Evolutionary conservation across 2,113 vertebrate species (phyloP).

Genomic region (Rhinolophus ferrumequinum): DNA sequence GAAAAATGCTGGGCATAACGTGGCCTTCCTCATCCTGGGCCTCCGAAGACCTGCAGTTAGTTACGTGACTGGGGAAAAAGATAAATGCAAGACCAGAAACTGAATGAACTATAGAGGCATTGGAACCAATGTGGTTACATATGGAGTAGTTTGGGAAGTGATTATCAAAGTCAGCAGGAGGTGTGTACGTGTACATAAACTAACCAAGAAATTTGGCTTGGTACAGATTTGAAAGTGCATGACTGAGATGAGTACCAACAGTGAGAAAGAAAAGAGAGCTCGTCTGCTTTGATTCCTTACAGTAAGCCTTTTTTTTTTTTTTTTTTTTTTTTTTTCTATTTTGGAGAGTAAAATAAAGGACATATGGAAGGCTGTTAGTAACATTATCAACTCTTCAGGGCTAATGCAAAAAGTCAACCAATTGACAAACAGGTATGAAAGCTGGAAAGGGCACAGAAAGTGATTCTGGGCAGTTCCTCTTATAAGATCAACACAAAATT

Average conservation of each 20-base stretch:
- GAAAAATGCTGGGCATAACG: background rate
- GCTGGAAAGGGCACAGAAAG: background rate
- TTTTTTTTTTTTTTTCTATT: background rate
- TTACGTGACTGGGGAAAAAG: background rate
- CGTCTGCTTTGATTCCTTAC: background rate
- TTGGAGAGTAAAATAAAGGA: background rate
- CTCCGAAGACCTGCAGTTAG: background rate
- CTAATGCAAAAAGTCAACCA: slow-evolving; percentile 22
- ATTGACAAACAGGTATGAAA: background rate
- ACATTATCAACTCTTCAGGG: background rate
- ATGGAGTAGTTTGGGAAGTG: background rate
- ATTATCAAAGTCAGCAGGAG: background rate
- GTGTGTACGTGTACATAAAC: background rate
- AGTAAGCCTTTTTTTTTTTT: slow-evolving; percentile 10
- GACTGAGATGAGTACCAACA: background rate
- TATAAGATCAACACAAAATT: background rate
- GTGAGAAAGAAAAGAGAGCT: background rate
- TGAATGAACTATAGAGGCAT: background rate
- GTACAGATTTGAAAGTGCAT: background rate
- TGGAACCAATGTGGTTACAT: background rate
- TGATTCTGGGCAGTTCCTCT: background rate
- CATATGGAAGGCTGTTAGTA: background rate
- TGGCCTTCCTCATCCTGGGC: background rate
- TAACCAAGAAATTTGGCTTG: background rate
- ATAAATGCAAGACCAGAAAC: background rate